Evolutionary conservation across 2,797 vertebrate species (phyloP), one percentile per base, ranked within the genome.

Genomic region (Syngnathus rostellatus): DNA sequence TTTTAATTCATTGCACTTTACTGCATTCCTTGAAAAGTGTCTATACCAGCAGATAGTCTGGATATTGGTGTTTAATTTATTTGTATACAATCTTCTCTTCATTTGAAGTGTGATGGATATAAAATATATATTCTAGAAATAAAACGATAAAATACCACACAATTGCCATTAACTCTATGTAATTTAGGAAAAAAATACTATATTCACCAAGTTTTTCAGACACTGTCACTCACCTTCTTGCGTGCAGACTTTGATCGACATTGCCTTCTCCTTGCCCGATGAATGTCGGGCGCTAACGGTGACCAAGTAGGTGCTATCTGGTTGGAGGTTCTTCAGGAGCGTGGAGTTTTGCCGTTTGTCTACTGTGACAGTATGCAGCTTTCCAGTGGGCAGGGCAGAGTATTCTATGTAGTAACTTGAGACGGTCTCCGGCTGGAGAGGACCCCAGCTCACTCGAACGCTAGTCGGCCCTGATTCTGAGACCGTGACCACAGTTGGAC

Each of bases 171-270:
- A 41, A 41, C 11, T 2, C 11, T 11, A 43, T 43, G 41, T 43
- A 43, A 43, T 43, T 43, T 43, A 43, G 2, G 41, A 9, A 11
- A 43, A 11, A 11, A 43, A 9, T 11, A 43, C 10, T 43, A 43
- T 9, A 43, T 43, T 9, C 25, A 40, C 5, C 59, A 43, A 41
- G 10, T 43, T 43, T 14, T 17, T 51, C n/a, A 2, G 11, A 23
- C 31, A 31, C 31, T 31, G 31, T 14, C 41, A 7, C 92, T 91
- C 85, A 93, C 94, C 91, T 74, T 92, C 91, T 62, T 90, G 87
- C 0, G 95, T 99, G 77, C 97, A 98, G 1, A 90, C 92, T 76
- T 94, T 96, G 45, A 95, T 93, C 0, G 96, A 96, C 83, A 99
- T 90, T 2, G 95, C 92, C 66, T 83, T 93, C 85, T 97, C 92